Percentiles rank a stretch among this genome's conserved stretches.
These are phyloP conservation scores for Chlorops oryzae DNA, from an alignment of 1,140 invertebrate genomes.

Conservation along the genomic window DNA sequence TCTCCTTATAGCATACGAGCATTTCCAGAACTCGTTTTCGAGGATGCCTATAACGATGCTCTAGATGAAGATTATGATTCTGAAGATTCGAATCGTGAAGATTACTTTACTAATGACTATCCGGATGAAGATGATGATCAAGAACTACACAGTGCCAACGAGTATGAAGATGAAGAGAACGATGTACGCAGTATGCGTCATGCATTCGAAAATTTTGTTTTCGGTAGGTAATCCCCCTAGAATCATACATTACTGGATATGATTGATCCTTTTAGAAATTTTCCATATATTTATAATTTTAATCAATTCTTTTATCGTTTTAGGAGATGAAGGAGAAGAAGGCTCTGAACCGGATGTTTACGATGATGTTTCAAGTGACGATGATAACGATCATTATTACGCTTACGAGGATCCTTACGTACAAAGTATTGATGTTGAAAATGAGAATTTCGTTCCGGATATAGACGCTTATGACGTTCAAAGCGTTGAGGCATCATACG, in stretches of 20 bases:
- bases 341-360: slow-evolving; percentile 13
- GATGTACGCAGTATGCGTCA: slow-evolving; percentile 21
- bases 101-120: slow-evolving; percentile 53
- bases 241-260: too few relatives aligned
- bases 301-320: neutral
- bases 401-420: slow-evolving; percentile 42
- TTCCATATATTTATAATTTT: neutral
- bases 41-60: slow-evolving; percentile 24
- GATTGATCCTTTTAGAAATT: neutral
- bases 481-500: slow-evolving; percentile 52
- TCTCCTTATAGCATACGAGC: slow-evolving; percentile 26
- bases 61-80: slow-evolving; percentile 39
- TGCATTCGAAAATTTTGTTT: slow-evolving; percentile 29
- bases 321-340: slow-evolving; percentile 30
- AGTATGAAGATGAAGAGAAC: slow-evolving; percentile 40
- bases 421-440: slow-evolving; percentile 45
- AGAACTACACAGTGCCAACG: slow-evolving; percentile 20
- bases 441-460: slow-evolving; percentile 48
- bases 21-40: slow-evolving; percentile 31
- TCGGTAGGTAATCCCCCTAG: slow-evolving; percentile 30
- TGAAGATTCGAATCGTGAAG: slow-evolving; percentile 53
- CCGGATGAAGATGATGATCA: slow-evolving; percentile 50
- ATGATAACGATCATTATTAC: slow-evolving; percentile 46
- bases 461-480: slow-evolving; percentile 51
- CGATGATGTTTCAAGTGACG: slow-evolving; percentile 45